These are phyloP conservation scores for Xiphorhynchus elegans DNA, from an alignment of 2,113 vertebrate genomes.

Conservation along the genomic window DNA sequence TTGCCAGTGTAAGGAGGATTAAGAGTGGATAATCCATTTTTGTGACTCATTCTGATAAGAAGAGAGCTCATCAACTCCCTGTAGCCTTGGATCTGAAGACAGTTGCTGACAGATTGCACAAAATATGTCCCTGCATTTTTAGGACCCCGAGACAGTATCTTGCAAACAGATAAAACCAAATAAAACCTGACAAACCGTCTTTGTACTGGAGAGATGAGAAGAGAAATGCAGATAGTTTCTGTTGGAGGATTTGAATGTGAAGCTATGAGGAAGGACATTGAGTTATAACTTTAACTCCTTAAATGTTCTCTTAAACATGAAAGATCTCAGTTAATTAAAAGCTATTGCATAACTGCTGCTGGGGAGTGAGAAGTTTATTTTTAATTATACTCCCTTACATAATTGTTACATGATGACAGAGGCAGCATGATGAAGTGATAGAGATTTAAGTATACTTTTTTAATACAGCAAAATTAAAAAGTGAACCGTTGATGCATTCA, in stretches of 20 bases:
- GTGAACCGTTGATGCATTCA: not conserved
- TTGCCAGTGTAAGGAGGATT: slow-evolving; percentile 4
- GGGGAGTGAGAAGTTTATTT: slow-evolving; percentile 60
- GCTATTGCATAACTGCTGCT: slow-evolving; percentile 54
- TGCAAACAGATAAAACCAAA: slow-evolving; percentile 54
- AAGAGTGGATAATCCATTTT: slow-evolving; percentile 60
- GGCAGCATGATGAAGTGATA: not conserved
- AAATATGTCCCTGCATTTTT: slow-evolving; percentile 46
- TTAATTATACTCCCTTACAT: slow-evolving; percentile 45
- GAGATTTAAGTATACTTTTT: slow-evolving; percentile 7
- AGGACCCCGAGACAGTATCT: slow-evolving; percentile 35
- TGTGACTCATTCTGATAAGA: slow-evolving; percentile 52
- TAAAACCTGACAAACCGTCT: slow-evolving; percentile 53
- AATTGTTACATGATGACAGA: slow-evolving; percentile 9
- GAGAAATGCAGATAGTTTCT: not conserved
- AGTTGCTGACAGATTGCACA: slow-evolving; percentile 60
- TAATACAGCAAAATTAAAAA: slow-evolving; percentile 21
- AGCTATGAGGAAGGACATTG: not conserved
- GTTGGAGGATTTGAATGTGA: not conserved
- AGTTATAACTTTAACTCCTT: slow-evolving; percentile 16
- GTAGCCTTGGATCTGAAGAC: slow-evolving; percentile 43
- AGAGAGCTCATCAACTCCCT: slow-evolving; percentile 23
- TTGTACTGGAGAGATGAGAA: slow-evolving; percentile 25
- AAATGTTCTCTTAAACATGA: slow-evolving; percentile 27
- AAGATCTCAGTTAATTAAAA: slow-evolving; percentile 43